Evolutionary conservation across 2,113 vertebrate genomes (phyloP), one percentile per base, ranked within the genome.

Genomic region (Xiphorhynchus elegans): DNA sequence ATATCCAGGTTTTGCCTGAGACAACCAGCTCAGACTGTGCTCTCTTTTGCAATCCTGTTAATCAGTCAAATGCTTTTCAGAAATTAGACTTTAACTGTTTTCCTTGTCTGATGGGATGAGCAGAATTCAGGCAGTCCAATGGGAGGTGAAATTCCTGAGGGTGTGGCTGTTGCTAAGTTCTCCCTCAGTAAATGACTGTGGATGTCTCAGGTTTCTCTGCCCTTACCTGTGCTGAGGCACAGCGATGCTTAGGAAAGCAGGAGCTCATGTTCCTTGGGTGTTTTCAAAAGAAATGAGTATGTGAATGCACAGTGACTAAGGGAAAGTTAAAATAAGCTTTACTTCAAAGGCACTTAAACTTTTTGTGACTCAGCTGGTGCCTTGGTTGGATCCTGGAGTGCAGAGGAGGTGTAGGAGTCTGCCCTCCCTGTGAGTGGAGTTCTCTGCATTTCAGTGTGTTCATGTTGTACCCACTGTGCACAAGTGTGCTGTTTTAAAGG

Each of bases 91-190:
- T 66, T 60, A 2, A 19, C 18, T 44, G 62, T 62, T 53, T 37
- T 11, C 33, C 26, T 58, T 40, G 33, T 75, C n/a, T 46, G 60
- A 40, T 35, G 4, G 4, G 50, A n/a, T 28, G 44, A 64, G 67
- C 25, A 42, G 24, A 40, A 49, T 19, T 52, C 56, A 39, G 25
- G 6, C 26, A 14, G 37, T 31, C 31, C 66, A 63, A 4, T 16
- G 14, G 23, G 21, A 60, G 31, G 17, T 74, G 21, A 37, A 46
- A 47, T 13, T 14, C 21, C 7, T 29, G 69, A 60, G 29, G 23
- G 7, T 0, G 2, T 47, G 26, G 46, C 14, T 76, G 0, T 7
- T 29, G n/a, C 7, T 40, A 13, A 40, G 24, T 20, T 66, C 3
- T 56, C 33, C 46, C 42, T 33, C 24, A 31, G 44, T 19, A 12